These are phyloP conservation scores for Xylocopa sonorina DNA, from an alignment of 1,140 invertebrate species.

Conservation along the genomic window DNA sequence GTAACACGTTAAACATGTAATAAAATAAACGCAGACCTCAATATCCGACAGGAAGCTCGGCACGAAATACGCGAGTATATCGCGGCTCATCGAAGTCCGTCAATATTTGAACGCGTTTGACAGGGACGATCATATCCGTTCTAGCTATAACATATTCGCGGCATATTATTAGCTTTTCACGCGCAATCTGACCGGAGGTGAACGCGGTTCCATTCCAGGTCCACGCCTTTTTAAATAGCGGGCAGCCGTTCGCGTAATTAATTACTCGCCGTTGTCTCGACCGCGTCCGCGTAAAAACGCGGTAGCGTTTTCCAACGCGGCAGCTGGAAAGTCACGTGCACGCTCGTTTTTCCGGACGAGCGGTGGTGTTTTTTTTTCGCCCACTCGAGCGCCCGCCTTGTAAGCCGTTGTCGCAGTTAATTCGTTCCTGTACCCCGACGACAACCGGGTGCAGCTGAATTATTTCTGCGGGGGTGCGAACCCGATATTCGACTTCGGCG, in stretches of 20 bases:
- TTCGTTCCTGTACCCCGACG: no score
- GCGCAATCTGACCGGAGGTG: no score
- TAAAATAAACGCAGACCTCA: background rate
- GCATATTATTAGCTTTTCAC: background rate
- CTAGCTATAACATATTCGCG: no score
- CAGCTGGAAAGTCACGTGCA: background rate
- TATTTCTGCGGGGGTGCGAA: no score
- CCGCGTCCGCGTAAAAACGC: background rate
- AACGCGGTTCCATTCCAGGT: background rate
- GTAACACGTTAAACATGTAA: background rate
- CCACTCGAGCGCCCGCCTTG: no score
- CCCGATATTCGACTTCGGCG: no score
- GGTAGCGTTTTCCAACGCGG: background rate
- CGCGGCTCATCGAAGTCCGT: background rate
- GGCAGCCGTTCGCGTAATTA: conserved; percentile 5
- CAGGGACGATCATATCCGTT: no score
- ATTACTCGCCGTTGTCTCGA: background rate
- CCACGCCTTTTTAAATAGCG: background rate
- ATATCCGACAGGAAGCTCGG: no score
- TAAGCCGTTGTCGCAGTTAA: no score
- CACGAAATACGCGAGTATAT: background rate
- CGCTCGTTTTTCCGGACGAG: conserved; percentile 1
- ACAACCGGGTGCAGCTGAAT: no score
- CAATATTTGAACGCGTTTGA: background rate
- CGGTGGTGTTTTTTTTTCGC: conserved; percentile 1